Evolutionary conservation across 2,797 vertebrate species (phyloP).

Genomic region (Enteromius argenteus): DNA sequence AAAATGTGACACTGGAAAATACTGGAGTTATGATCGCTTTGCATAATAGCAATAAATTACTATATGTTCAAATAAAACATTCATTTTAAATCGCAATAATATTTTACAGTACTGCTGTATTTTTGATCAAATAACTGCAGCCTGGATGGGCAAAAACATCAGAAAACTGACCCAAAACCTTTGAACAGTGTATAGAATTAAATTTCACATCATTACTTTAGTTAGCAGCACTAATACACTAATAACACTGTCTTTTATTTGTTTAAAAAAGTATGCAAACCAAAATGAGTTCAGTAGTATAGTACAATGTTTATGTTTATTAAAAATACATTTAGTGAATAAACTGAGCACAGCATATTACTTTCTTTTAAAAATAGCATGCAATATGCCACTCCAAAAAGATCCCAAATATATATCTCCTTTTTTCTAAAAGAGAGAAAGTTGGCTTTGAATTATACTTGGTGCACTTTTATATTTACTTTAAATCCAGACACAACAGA

Average conservation of each 20-base stretch:
- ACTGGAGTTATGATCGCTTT: too few relatives aligned
- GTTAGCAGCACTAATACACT: too few relatives aligned
- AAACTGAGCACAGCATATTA: not conserved
- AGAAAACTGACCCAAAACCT: not conserved
- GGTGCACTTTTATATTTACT: constrained; percentile 54
- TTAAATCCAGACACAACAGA: constrained; percentile 56
- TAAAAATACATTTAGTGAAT: not conserved
- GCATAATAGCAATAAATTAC: not conserved
- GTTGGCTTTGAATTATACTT: not conserved
- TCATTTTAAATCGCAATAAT: too few relatives aligned
- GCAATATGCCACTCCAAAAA: not conserved
- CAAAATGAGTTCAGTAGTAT: not conserved
- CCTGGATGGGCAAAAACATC: not conserved
- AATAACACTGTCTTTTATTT: not conserved
- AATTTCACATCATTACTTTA: not conserved
- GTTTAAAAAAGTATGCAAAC: not conserved
- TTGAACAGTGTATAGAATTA: not conserved
- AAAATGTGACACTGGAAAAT: not conserved
- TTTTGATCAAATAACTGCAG: not conserved
- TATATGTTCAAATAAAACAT: too few relatives aligned
- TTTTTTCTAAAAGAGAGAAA: constrained; percentile 59
- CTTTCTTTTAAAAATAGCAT: not conserved
- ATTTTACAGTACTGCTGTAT: not conserved
- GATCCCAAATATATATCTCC: not conserved
- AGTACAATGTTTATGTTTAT: not conserved